These are phyloP conservation scores for Mus caroli DNA, from an alignment of 2,797 vertebrate species.

Conservation along the genomic window DNA sequence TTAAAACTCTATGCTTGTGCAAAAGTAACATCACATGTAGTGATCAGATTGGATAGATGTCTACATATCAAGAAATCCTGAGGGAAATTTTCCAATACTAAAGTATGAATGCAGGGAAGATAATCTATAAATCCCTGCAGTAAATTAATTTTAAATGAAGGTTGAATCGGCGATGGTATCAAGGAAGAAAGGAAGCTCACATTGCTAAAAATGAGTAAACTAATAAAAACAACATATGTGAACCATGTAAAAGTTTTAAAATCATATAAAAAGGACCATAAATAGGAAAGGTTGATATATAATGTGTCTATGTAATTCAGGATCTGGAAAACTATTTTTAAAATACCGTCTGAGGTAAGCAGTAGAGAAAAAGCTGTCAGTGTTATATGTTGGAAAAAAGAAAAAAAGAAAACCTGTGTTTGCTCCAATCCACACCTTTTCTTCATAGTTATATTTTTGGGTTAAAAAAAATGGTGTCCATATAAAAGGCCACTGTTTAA, in stretches of 20 bases:
- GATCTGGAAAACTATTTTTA: background rate
- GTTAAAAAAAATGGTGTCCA: no score
- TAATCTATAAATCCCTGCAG: background rate
- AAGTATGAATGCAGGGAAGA: no score
- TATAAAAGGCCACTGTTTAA: no score
- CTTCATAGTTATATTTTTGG: no score
- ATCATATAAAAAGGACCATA: background rate
- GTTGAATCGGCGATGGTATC: background rate
- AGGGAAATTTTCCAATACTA: background rate
- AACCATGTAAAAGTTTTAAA: background rate
- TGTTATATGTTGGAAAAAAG: background rate
- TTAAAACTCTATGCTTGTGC: background rate
- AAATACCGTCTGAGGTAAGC: background rate
- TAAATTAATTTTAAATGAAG: background rate
- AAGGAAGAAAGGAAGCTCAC: background rate
- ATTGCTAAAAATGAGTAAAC: background rate
- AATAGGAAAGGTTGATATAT: background rate
- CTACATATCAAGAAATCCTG: background rate
- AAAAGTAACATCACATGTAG: background rate
- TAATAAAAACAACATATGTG: background rate
- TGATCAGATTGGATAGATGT: background rate
- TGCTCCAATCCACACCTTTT: background rate
- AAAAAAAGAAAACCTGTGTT: background rate
- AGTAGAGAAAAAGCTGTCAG: background rate
- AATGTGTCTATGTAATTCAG: background rate